Conservation (phyloP, 2,113 vertebrate genomes). For the Mugil cephalus region DNA sequence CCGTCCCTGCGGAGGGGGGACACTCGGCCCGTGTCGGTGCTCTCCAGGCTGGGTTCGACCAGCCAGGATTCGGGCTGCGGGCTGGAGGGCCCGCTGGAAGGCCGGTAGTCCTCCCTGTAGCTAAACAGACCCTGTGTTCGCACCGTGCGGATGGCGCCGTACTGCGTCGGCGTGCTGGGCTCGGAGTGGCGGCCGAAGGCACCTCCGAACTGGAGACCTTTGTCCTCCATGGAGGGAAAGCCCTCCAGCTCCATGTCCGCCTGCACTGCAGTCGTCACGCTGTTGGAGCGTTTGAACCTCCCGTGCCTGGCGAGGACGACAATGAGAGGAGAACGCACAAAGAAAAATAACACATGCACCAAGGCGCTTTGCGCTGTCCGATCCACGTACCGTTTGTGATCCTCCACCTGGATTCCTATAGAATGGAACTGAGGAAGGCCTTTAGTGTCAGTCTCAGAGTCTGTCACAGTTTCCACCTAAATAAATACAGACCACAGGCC, state of each 20-base stretch:
- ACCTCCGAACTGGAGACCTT: constrained; percentile 96
- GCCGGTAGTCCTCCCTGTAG: constrained; percentile 95
- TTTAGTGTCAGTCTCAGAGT: constrained; percentile 94
- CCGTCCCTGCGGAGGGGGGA: constrained; percentile 92
- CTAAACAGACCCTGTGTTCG: constrained; percentile 98
- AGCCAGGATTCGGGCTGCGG: constrained; percentile 93
- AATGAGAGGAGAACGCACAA: not conserved
- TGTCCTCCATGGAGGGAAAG: constrained; percentile 95
- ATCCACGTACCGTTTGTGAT: constrained; percentile 89
- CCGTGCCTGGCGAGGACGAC: constrained; percentile 84
- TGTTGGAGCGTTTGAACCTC: constrained; percentile 97
- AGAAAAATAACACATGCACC: not conserved
- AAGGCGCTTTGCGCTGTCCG: not conserved
- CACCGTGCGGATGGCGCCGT: constrained; percentile 94
- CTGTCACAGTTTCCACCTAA: constrained; percentile 97
- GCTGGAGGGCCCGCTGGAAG: constrained; percentile 89
- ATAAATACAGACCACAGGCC: constrained; percentile 81
- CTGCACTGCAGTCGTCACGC: constrained; percentile 96
- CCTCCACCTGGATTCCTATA: constrained; percentile 96
- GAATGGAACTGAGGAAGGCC: constrained; percentile 96
- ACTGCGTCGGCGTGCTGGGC: constrained; percentile 97
- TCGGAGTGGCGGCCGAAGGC: constrained; percentile 95
- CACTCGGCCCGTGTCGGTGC: constrained; percentile 87
- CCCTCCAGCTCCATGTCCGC: constrained; percentile 97
- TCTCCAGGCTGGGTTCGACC: constrained; percentile 87